phyloP scores from a whole-genome alignment of 2,888 invertebrate species.

The Penaeus monodon region DNA sequence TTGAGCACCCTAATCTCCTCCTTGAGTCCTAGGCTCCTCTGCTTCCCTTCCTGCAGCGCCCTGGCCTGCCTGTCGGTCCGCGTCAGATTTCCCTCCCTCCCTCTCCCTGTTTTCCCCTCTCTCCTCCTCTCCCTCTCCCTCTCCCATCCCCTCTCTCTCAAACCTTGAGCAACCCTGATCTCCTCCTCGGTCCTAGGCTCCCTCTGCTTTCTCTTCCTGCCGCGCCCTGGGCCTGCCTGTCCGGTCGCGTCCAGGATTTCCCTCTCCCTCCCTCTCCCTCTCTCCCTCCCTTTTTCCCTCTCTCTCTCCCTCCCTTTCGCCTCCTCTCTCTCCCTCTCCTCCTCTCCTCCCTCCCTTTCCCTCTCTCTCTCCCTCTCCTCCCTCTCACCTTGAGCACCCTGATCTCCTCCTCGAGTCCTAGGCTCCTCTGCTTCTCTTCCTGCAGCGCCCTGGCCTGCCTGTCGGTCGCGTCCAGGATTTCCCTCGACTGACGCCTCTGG shows the following conservation, averaged over 20 bases:
- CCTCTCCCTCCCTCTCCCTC: too few relatives aligned
- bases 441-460: conserved; percentile 76
- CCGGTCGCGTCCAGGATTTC: too few relatives aligned
- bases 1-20: conserved; percentile 15
- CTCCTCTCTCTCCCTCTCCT: too few relatives aligned
- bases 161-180: too few relatives aligned
- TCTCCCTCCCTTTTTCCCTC: too few relatives aligned
- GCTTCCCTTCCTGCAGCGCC: conserved; percentile 69
- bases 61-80: conserved; percentile 80
- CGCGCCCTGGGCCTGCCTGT: too few relatives aligned
- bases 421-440: conserved; percentile 46
- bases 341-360: too few relatives aligned
- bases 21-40: conserved; percentile 14
- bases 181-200: too few relatives aligned
- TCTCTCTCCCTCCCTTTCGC: too few relatives aligned
- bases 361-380: not conserved
- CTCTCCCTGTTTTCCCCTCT: too few relatives aligned
- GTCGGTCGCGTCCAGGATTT: conserved; percentile 79
- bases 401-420: conserved; percentile 20
- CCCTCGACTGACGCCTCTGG: conserved; percentile 82
- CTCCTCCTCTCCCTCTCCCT: too few relatives aligned
- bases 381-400: conserved; percentile 44
- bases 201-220: too few relatives aligned
- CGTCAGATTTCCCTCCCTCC: conserved; percentile 69
- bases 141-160: accelerated